A percentile compares a stretch with the other conserved stretches of the same genome.
phyloP scores from a whole-genome alignment of 2,113 vertebrate species.

The Pteruthius melanotis region DNA sequence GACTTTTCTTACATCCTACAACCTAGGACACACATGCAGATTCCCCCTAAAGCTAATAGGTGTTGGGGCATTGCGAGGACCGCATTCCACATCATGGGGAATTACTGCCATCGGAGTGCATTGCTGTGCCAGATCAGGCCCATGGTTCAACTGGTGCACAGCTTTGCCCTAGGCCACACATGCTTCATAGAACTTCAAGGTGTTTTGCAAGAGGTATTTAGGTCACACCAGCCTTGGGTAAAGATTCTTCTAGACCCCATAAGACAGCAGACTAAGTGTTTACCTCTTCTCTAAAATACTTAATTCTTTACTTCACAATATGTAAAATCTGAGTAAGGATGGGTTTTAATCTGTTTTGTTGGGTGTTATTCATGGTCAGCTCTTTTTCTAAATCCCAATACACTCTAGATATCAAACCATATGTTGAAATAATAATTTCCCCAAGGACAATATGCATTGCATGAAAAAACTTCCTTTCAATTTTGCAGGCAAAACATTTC shows the following conservation, averaged over 20 bases:
- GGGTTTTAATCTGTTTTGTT: neutral
- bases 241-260: neutral
- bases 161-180: neutral
- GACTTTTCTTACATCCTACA: neutral
- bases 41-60: neutral
- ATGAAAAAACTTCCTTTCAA: neutral
- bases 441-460: neutral
- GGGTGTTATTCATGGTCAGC: neutral
- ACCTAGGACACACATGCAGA: neutral
- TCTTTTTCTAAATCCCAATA: neutral
- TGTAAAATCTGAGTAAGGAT: neutral
- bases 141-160: neutral
- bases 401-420: neutral
- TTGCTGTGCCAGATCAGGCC: neutral
- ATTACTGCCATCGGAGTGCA: accelerated
- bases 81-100: neutral
- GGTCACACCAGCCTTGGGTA: neutral
- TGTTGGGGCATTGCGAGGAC: accelerated
- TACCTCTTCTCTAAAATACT: neutral
- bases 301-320: neutral
- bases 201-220: neutral
- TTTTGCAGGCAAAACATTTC: neutral
- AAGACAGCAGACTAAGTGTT: neutral
- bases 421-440: neutral
- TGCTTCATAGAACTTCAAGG: neutral